Conservation (phyloP, 1,140 invertebrate genomes). For the Drosophila athabasca region DNA sequence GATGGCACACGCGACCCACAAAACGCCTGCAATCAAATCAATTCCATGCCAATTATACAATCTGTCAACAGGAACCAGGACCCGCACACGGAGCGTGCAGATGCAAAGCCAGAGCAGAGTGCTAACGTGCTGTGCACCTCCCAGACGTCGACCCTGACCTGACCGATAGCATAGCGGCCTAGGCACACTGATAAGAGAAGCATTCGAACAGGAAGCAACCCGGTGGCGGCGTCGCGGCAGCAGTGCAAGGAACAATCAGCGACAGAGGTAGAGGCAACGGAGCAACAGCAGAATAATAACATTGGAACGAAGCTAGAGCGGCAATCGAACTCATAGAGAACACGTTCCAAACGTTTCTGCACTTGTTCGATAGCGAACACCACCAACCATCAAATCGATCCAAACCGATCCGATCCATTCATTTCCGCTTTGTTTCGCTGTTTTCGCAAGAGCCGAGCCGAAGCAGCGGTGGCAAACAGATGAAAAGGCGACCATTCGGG, state of each 20-base stretch:
- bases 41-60: constrained; percentile 52
- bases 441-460: constrained; percentile 30
- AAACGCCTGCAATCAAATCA: constrained; percentile 37
- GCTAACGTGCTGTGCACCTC: constrained; percentile 11
- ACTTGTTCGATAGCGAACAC: constrained; percentile 67
- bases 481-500: constrained; percentile 67
- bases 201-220: constrained; percentile 59
- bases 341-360: constrained; percentile 53
- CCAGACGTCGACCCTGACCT: constrained; percentile 45
- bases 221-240: constrained; percentile 10
- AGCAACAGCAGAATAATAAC: constrained; percentile 12
- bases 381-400: constrained; percentile 35
- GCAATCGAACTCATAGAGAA: constrained; percentile 53
- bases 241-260: constrained; percentile 36
- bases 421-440: constrained; percentile 72
- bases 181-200: constrained; percentile 57
- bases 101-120: neutral
- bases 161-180: constrained; percentile 35
- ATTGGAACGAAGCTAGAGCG: constrained; percentile 15
- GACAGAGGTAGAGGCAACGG: neutral
- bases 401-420: constrained; percentile 47
- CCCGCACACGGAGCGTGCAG: constrained; percentile 6
- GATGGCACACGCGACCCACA: neutral
- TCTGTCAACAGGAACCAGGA: constrained; percentile 48
- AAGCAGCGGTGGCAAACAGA: constrained; percentile 16